Base-by-base conservation (phyloP, 2,113 vertebrate species). In the Otolemur garnettii region DNA sequence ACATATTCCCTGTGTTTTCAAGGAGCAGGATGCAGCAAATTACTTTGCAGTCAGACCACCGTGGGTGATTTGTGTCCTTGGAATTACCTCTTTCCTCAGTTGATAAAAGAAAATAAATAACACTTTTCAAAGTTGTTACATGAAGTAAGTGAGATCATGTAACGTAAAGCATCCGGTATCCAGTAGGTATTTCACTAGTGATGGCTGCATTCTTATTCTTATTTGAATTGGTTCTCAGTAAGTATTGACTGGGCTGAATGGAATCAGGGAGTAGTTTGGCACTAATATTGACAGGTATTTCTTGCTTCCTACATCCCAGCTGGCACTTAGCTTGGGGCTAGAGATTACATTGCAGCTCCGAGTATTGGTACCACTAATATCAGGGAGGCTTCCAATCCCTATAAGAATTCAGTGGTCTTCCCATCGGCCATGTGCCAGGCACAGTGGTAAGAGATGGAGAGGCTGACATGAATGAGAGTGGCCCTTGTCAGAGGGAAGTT, bases 241-340 rank as follows among this genome's bases (percentile, higher is more conserved):
- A 59, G 30, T 84, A 19, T 78, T 87, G 62, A 30, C 22, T 53
- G 60, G 74, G 26, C 75, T 96, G 62, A 90, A 88, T 87, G 68
- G 90, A 95, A 77, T 89, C 78, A 87, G 35, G 55, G 84, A 93
- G 69, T 66, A 72, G 18, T 82, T 95, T 91, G 75, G 82, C 89
- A 45, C 69, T 91, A 78, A 87, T 72, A 21, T 35, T 92, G 88
- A 84, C 72, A 89, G 57, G 64, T 18, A 50, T 38, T 60, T 72
- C 19, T 57, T 82, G 33, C 79, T 91, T 93, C 82, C 92, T 64
- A 4, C 60, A 68, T 57, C 33, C 66, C 68, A 75, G 81, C 60
- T 94, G 62, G 77, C 38, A 59, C 78, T 93, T 53, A 81, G 10
- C 26, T 92, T 68, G n/a, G n/a, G 59, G 9, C 75, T 92, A 12